Evolutionary conservation across 23 tunicate genomes (phyloP).

Genomic region (Trididemnum clinides): DNA sequence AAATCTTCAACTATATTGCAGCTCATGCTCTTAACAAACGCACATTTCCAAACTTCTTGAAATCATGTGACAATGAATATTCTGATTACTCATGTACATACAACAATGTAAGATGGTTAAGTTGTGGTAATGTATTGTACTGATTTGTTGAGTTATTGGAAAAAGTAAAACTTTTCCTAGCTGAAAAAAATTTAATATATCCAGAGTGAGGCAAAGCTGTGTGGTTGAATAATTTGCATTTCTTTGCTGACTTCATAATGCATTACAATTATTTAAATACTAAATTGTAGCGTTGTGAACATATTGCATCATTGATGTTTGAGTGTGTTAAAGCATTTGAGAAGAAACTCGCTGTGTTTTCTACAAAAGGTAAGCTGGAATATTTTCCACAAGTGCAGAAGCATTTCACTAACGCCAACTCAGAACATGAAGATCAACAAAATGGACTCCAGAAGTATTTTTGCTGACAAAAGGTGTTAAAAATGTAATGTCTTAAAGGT

Average conservation of each 20-base stretch:
- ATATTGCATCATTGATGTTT: not conserved
- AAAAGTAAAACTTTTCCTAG: not conserved
- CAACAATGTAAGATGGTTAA: conserved; percentile 13
- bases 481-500: conserved; percentile 5
- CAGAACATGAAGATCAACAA: not conserved
- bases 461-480: not conserved
- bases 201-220: conserved; percentile 7
- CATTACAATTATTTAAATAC: conserved; percentile 22
- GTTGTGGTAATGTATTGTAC: conserved; percentile 14
- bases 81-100: not conserved
- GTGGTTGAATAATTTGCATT: conserved; percentile 22
- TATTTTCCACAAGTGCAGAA: conserved; percentile 11
- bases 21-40: conserved; percentile 16
- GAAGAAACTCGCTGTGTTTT: conserved; percentile 31
- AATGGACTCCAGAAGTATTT: conserved; percentile 11
- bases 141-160: conserved; percentile 16
- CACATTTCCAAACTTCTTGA: not conserved
- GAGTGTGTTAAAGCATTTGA: conserved; percentile 23
- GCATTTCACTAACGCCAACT: conserved; percentile 25
- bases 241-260: conserved; percentile 22
- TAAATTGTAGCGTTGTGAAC: not conserved
- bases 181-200: not conserved
- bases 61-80: conserved; percentile 4
- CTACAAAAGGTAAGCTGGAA: conserved; percentile 18
- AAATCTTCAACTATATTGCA: conserved; percentile 24